Conservation (phyloP, 1,140 invertebrate genomes). For the Ips typographus region DNA sequence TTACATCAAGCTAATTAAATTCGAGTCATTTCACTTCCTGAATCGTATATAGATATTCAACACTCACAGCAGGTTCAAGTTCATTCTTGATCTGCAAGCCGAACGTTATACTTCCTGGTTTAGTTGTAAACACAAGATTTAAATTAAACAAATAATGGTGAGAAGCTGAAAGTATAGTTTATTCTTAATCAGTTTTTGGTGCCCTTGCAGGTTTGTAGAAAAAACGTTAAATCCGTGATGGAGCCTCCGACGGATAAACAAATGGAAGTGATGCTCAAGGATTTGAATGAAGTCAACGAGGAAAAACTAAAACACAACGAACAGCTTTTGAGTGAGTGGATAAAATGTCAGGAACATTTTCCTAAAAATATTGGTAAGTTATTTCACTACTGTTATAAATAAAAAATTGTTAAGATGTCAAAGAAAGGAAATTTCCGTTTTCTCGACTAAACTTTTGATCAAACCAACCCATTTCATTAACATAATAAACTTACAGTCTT, state of each 20-base stretch:
- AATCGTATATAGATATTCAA: background rate
- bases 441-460: too few species aligned
- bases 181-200: background rate
- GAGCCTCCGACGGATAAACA: slow-evolving; percentile 19
- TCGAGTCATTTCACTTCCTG: background rate
- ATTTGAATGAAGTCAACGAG: slow-evolving; percentile 32
- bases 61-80: background rate
- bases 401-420: too few species aligned
- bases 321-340: slow-evolving; percentile 38
- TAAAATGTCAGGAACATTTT: slow-evolving; percentile 38
- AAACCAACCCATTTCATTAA: too few species aligned
- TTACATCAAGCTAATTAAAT: background rate
- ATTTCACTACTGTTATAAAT: background rate
- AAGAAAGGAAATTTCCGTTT: too few species aligned
- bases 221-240: background rate
- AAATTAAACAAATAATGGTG: background rate
- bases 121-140: background rate
- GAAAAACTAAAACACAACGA: slow-evolving; percentile 37
- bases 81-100: background rate
- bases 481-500: too few species aligned
- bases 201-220: slow-evolving; percentile 12
- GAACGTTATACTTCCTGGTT: background rate
- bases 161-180: background rate
- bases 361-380: slow-evolving; percentile 43
- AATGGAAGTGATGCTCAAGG: slow-evolving; percentile 27